Conservation (phyloP, 2,113 vertebrate genomes). For the Nematolebias whitei region DNA sequence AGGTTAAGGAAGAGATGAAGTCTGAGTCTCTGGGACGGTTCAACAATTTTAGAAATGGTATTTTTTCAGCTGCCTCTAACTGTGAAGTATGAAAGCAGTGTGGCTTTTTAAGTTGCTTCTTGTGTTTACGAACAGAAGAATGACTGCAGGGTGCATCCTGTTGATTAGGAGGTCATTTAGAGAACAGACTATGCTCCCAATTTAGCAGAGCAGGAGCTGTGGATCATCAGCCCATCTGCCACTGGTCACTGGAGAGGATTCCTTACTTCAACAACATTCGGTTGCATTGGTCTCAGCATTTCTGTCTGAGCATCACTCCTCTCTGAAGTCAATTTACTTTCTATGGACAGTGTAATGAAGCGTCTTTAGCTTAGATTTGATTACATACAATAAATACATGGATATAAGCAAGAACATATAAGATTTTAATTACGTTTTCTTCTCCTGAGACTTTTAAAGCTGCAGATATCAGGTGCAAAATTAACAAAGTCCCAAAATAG, state of each 20-base stretch:
- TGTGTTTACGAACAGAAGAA: slow-evolving; percentile 54
- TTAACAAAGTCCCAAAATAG: slow-evolving; percentile 25
- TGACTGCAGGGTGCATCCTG: slow-evolving; percentile 69
- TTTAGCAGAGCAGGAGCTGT: slow-evolving; percentile 55
- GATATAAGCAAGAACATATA: neutral
- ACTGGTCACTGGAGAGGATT: slow-evolving; percentile 52
- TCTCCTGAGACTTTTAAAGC: slow-evolving; percentile 7
- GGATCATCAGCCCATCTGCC: slow-evolving; percentile 63
- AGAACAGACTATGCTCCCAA: slow-evolving; percentile 66
- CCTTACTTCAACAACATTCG: slow-evolving; percentile 40
- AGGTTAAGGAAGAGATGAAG: slow-evolving; percentile 37
- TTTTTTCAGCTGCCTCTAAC: slow-evolving; percentile 44
- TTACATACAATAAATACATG: slow-evolving; percentile 9
- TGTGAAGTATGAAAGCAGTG: slow-evolving; percentile 46
- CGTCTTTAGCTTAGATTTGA: slow-evolving; percentile 22
- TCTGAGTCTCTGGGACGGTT: slow-evolving; percentile 55
- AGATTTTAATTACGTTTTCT: slow-evolving; percentile 12
- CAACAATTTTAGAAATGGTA: slow-evolving; percentile 47
- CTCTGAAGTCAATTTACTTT: neutral
- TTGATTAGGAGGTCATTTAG: slow-evolving; percentile 67
- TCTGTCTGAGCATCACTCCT: slow-evolving; percentile 9
- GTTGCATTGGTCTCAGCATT: slow-evolving; percentile 9
- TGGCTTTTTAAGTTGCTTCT: slow-evolving; percentile 49
- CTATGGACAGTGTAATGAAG: neutral
- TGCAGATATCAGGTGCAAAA: neutral